Evolutionary conservation across 2,113 vertebrate species (phyloP).

Genomic region (Tetrax tetrax): DNA sequence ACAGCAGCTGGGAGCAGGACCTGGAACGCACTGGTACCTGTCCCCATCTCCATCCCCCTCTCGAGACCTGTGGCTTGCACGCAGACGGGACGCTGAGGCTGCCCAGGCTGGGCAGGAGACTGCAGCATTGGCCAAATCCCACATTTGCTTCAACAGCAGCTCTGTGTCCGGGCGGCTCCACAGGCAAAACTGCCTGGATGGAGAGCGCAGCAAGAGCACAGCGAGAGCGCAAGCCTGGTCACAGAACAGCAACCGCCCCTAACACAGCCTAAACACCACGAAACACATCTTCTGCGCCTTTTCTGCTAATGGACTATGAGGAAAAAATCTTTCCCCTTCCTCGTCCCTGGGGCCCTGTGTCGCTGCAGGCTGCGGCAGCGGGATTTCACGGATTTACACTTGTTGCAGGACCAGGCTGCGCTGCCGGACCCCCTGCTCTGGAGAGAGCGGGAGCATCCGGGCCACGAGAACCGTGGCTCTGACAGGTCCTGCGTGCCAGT

Average conservation of each 20-base stretch:
- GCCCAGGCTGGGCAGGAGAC: neutral
- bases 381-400: fast-evolving
- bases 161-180: fast-evolving
- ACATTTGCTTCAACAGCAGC: neutral
- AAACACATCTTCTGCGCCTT: neutral
- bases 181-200: neutral
- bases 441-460: fast-evolving
- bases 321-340: neutral
- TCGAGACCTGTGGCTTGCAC: fast-evolving
- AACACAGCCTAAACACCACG: fast-evolving
- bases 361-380: neutral
- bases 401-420: neutral
- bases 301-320: neutral
- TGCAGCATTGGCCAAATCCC: fast-evolving
- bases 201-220: neutral
- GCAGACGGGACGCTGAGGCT: neutral
- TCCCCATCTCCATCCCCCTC: neutral
- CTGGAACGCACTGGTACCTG: fast-evolving
- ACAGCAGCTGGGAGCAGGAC: neutral
- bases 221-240: neutral
- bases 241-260: neutral
- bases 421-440: neutral
- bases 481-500: neutral
- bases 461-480: neutral
- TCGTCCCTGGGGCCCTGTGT: neutral